Percentiles rank a stretch among this genome's conserved stretches.
Evolutionary conservation across 2,888 invertebrate species (phyloP).

Genomic region (Venusia cambrica): DNA sequence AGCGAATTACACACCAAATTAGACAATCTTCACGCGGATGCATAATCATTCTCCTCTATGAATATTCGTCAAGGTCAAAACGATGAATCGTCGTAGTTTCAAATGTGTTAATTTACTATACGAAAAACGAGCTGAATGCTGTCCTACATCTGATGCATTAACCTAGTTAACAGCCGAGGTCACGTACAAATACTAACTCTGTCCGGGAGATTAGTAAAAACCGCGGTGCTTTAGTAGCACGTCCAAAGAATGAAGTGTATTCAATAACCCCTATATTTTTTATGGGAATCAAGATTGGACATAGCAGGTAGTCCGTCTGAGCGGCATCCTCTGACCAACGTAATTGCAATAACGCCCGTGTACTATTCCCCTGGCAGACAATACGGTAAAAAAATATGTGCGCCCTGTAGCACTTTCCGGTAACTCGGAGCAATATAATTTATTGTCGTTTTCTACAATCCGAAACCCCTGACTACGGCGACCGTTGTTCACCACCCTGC

Average conservation of each 20-base stretch:
- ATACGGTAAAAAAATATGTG: constrained; percentile 8
- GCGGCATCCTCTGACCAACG: constrained; percentile 12
- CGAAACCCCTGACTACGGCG: constrained; percentile 8
- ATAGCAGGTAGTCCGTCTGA: constrained; percentile 16
- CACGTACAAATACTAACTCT: constrained; percentile 48
- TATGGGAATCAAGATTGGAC: constrained; percentile 1
- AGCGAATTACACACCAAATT: constrained; percentile 13
- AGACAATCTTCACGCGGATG: constrained; percentile 38
- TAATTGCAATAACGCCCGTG: constrained; percentile 15
- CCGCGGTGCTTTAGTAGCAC: constrained; percentile 13
- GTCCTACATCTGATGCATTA: constrained; percentile 68
- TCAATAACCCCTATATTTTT: constrained; percentile 5
- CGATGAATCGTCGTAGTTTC: constrained; percentile 35
- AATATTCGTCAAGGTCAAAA: constrained; percentile 57
- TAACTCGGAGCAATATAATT: neutral
- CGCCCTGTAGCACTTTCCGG: neutral
- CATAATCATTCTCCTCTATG: constrained; percentile 38
- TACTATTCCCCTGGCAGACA: constrained; percentile 11
- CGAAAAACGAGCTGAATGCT: constrained; percentile 53
- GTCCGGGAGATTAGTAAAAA: constrained; percentile 43
- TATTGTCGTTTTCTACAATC: constrained; percentile 7
- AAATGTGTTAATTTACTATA: constrained; percentile 47
- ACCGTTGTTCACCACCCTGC: constrained; percentile 6
- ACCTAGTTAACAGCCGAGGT: constrained; percentile 66
- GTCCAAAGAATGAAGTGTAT: constrained; percentile 7